Evolutionary conservation across 1,140 invertebrate genomes (phyloP), one percentile per base, ranked within the genome.

Genomic region (Pseudobourletiella spinata): DNA sequence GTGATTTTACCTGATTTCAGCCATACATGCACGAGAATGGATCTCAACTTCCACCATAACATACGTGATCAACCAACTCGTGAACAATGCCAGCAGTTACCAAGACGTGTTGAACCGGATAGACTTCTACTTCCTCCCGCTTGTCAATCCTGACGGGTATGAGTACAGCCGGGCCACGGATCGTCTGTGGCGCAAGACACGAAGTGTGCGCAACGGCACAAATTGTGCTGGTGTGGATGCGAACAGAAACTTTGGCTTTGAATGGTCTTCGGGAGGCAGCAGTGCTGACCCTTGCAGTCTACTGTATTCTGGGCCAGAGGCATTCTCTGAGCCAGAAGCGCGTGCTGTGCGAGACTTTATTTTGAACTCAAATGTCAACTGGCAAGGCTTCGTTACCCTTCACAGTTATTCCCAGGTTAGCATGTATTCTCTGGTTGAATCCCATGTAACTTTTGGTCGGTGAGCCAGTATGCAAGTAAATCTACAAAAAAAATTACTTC

Each of bases 191-290:
- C 28, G 70, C 25, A 67, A 69, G 42, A 71, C 65, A 1, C 50
- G 65, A 1, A 51, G 46, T 15, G 52, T 54, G 29, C 50, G 56
- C 16, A 20, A 42, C 26, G 18, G 20, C n/a, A 18, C 32, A 1
- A 52, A 26, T 0, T 71, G 67, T 32, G 25, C 28, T 1, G 70
- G 70, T 0, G 68, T 70, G 18, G 71, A 73, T 52, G 60, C 61
- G 15, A 74, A 74, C 51, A 55, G 73, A 26, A 74, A 74, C 50
- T 74, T 72, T 48, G 73, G 68, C 11, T 69, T 65, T 52, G 57
- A 72, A 25, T 88, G 85, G 84, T 77, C 82, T 65, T 80, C 79
- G n/a, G 63, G 80, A 61, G 90, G 89, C 15, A 84, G 87, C 1
- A 89, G 87, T 32, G 79, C 78, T 30, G 74, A 75, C 64, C 73